Conservation (phyloP, 2,888 invertebrate genomes). For the Spisula solida region DNA sequence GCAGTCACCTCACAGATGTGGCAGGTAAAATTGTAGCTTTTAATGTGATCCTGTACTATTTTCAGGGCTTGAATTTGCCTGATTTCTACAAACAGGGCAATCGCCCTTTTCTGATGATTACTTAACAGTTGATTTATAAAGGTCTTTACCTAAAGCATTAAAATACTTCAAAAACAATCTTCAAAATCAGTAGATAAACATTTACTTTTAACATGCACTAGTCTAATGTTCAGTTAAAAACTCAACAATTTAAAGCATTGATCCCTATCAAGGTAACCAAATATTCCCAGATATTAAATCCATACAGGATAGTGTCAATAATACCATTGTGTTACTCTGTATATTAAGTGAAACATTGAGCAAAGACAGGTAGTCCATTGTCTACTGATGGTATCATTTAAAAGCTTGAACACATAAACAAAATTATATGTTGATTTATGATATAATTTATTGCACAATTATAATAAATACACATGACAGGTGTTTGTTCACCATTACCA, state of each 20-base stretch:
- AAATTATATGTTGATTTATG: background rate
- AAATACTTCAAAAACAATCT: no score
- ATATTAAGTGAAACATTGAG: background rate
- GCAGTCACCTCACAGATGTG: no score
- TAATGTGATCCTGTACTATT: no score
- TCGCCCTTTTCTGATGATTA: no score
- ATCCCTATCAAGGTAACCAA: background rate
- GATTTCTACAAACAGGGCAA: no score
- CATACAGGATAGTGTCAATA: background rate
- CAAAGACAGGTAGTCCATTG: background rate
- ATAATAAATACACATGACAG: constrained; percentile 8
- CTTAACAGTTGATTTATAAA: no score
- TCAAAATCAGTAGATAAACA: no score
- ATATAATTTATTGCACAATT: constrained; percentile 12
- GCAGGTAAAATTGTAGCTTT: no score
- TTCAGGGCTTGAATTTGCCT: no score
- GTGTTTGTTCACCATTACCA: background rate
- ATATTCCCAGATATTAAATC: background rate
- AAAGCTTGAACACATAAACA: constrained; percentile 6
- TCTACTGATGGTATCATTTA: constrained; percentile 7
- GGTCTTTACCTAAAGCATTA: no score
- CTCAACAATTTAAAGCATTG: background rate
- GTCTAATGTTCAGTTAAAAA: background rate
- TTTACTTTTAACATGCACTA: no score
- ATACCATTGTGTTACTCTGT: background rate